phyloP scores from a whole-genome alignment of 1,140 invertebrate genomes.

The Drosophila yakuba region DNA sequence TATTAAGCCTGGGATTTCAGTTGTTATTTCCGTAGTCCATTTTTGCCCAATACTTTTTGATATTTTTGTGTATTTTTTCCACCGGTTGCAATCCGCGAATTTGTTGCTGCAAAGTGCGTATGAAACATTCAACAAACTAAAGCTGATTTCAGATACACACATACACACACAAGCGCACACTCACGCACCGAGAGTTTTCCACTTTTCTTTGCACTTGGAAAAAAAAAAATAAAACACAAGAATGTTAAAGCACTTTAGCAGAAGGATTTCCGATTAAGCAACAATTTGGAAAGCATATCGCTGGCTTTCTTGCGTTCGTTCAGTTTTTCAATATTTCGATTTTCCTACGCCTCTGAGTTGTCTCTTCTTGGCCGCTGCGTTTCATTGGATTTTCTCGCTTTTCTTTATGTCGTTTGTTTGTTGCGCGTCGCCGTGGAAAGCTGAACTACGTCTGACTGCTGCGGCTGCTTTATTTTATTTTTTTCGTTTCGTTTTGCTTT shows the following conservation, averaged over 20 bases:
- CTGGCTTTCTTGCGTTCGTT: not conserved
- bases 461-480: conserved; percentile 49
- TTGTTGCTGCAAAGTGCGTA: conserved; percentile 32
- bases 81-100: conserved; percentile 1
- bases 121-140: conserved; percentile 54
- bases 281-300: conserved; percentile 8
- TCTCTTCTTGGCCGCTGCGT: conserved; percentile 13
- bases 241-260: not conserved
- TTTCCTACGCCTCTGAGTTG: conserved; percentile 24
- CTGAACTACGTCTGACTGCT: conserved; percentile 76
- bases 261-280: conserved; percentile 3
- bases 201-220: conserved; percentile 47
- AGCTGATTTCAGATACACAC: conserved; percentile 53
- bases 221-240: conserved; percentile 17
- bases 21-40: not conserved
- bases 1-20: conserved; percentile 21
- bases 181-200: conserved; percentile 35
- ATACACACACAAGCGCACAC: conserved; percentile 22
- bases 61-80: conserved; percentile 31
- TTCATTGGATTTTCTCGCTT: conserved; percentile 33
- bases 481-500: conserved; percentile 48
- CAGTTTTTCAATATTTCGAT: conserved; percentile 10
- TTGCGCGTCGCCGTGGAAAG: conserved; percentile 71
- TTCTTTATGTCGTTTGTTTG: conserved; percentile 54
- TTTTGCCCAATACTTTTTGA: conserved; percentile 19